These are phyloP conservation scores for Phengaris alcon DNA, from an alignment of 2,888 invertebrate genomes.

Conservation along the genomic window DNA sequence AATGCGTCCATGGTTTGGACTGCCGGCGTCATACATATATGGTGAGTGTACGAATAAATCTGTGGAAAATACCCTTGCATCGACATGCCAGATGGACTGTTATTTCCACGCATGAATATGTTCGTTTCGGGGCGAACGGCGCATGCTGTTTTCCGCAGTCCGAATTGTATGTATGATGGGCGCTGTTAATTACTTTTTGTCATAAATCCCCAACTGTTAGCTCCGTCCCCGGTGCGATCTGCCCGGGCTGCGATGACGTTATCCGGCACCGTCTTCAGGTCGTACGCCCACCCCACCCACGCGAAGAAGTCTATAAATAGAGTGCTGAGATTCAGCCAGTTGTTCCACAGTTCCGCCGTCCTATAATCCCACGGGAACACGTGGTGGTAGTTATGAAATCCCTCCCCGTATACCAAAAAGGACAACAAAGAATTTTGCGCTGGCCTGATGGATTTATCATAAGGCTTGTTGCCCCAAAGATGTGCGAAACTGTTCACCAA, in stretches of 20 bases:
- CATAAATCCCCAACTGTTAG: background rate
- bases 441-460: constrained; percentile 56
- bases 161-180: no score
- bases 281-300: constrained; percentile 58
- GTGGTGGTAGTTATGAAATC: constrained; percentile 59
- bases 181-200: background rate
- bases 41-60: no score
- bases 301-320: constrained; percentile 55
- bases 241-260: constrained; percentile 41
- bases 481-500: constrained; percentile 84
- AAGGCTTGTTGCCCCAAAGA: constrained; percentile 64
- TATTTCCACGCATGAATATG: no score
- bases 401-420: constrained; percentile 49
- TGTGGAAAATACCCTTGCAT: no score
- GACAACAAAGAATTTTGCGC: constrained; percentile 45
- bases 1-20: no score
- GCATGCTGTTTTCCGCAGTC: no score
- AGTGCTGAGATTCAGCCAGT: constrained; percentile 44
- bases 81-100: no score
- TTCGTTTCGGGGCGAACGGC: no score
- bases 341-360: constrained; percentile 50
- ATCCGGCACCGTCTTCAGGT: constrained; percentile 47
- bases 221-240: constrained; percentile 47
- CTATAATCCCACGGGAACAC: constrained; percentile 55
- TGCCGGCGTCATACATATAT: no score